These are phyloP conservation scores for Rhabdomys pumilio DNA, from an alignment of 2,797 vertebrate genomes.

Conservation along the genomic window DNA sequence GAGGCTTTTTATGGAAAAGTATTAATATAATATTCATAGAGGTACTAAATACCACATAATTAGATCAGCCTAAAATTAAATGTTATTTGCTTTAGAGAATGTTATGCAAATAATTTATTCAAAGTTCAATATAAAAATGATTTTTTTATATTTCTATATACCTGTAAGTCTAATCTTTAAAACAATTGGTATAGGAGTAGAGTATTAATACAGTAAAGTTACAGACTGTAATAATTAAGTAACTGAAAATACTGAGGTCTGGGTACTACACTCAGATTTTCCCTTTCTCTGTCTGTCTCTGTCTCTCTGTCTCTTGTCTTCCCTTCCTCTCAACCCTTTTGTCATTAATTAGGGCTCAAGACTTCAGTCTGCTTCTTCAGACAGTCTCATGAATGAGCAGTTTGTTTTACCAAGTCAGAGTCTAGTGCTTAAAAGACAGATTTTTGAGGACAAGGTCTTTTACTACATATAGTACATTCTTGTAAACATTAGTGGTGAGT, in stretches of 20 bases:
- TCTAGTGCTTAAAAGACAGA: slow-evolving; percentile 56
- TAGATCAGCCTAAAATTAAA: slow-evolving; percentile 47
- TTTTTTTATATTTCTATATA: slow-evolving; percentile 63
- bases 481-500: slow-evolving; percentile 10
- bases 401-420: neutral
- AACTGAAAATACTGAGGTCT: slow-evolving; percentile 51
- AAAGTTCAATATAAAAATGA: slow-evolving; percentile 49
- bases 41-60: slow-evolving; percentile 38
- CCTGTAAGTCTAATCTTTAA: slow-evolving; percentile 57
- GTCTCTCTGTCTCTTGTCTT: neutral
- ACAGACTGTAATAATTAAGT: slow-evolving; percentile 11
- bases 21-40: slow-evolving; percentile 20
- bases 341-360: neutral
- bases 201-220: slow-evolving; percentile 52
- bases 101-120: slow-evolving; percentile 63
- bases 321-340: neutral
- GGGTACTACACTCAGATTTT: neutral
- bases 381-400: slow-evolving; percentile 6
- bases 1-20: slow-evolving; percentile 36
- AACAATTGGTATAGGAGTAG: slow-evolving; percentile 6
- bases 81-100: slow-evolving; percentile 42
- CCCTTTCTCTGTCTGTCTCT: neutral
- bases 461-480: neutral
- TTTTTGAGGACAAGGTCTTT: slow-evolving; percentile 46
- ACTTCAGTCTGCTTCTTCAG: slow-evolving; percentile 9